Conservation (phyloP, 1,140 invertebrate species). For the Branchinecta lindahli region DNA sequence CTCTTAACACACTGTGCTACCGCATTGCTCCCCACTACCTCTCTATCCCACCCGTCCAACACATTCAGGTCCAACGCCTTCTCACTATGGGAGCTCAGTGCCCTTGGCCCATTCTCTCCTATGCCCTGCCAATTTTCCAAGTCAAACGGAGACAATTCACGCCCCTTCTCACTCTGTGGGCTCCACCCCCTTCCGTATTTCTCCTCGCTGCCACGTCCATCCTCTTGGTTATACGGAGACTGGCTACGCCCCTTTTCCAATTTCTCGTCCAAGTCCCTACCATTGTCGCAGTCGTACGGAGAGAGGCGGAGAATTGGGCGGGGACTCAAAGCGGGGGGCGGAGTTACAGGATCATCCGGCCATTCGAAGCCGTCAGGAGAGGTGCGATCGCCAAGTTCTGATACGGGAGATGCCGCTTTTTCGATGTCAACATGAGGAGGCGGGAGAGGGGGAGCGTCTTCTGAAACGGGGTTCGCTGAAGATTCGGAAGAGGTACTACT, state of each 20-base stretch:
- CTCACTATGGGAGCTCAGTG: too few species aligned
- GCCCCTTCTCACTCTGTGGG: too few species aligned
- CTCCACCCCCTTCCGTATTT: neutral
- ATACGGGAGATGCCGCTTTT: neutral
- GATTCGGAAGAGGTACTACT: neutral
- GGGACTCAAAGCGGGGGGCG: slow-evolving; percentile 4
- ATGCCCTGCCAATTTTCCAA: too few species aligned
- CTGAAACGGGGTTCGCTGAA: neutral
- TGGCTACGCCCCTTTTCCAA: too few species aligned
- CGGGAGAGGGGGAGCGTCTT: neutral
- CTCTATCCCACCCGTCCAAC: neutral
- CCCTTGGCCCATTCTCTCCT: too few species aligned
- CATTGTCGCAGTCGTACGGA: too few species aligned
- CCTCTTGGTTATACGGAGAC: neutral
- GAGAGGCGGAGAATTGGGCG: too few species aligned
- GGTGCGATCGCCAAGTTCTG: slow-evolving; percentile 53
- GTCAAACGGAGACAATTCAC: too few species aligned
- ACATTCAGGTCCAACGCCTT: too few species aligned
- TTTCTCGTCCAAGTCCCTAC: too few species aligned
- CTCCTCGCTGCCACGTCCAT: neutral
- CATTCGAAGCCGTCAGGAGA: slow-evolving; percentile 52
- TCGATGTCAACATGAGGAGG: neutral
- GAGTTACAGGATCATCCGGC: slow-evolving; percentile 15
- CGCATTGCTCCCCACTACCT: neutral
- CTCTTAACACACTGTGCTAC: neutral